Evolutionary conservation across 2,797 vertebrate species (phyloP).

Genomic region (Natrix natrix): DNA sequence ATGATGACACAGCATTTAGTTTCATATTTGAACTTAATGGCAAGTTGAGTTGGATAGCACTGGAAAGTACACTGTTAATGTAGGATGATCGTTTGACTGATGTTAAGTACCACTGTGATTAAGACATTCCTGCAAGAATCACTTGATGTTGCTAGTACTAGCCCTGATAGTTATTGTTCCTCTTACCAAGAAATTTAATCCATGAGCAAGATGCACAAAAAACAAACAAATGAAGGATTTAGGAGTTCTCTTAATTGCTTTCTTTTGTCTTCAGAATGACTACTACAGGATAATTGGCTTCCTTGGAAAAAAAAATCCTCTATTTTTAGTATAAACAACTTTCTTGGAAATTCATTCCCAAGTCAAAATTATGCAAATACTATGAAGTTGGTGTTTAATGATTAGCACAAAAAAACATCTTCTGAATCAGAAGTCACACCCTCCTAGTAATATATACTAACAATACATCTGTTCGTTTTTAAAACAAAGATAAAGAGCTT

Average conservation of each 20-base stretch:
- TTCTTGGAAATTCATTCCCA: background rate
- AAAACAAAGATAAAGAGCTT: background rate
- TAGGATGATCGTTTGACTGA: background rate
- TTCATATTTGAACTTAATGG: background rate
- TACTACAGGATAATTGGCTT: background rate
- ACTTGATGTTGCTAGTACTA: background rate
- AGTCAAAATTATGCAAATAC: background rate
- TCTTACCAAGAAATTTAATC: background rate
- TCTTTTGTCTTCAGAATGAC: background rate
- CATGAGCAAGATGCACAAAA: background rate
- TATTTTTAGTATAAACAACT: background rate
- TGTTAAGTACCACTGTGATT: background rate
- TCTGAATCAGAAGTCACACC: background rate
- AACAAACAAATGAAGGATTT: background rate
- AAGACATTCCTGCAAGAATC: background rate
- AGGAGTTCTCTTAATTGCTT: background rate
- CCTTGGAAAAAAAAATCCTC: background rate
- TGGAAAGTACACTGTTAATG: background rate
- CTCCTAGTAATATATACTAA: background rate
- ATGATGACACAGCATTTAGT: background rate
- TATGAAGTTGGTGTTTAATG: background rate
- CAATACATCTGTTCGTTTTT: background rate
- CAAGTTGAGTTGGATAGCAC: background rate
- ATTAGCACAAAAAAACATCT: background rate
- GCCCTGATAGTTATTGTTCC: background rate